Evolutionary conservation across 2,888 invertebrate genomes (phyloP), one percentile per base, ranked within the genome.

Genomic region (Elysia crispata): DNA sequence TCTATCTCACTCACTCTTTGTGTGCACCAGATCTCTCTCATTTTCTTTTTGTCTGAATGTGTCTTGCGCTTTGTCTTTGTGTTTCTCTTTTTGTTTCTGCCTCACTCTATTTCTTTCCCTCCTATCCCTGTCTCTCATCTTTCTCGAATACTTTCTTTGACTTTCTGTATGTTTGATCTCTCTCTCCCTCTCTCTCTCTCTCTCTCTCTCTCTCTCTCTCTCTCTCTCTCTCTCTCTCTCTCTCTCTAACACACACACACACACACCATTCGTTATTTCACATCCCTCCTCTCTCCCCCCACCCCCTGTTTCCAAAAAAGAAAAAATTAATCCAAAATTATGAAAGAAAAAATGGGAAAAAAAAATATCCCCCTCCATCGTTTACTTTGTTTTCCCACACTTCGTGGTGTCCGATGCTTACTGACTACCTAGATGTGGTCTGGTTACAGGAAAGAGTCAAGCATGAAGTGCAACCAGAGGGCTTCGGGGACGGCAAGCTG

Each of bases 321-420:
- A n/a, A n/a, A n/a, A n/a, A n/a, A n/a, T n/a, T n/a, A n/a, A n/a
- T n/a, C n/a, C n/a, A n/a, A n/a, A n/a, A n/a, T n/a, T n/a, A n/a
- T n/a, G n/a, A n/a, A n/a, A n/a, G n/a, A n/a, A n/a, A n/a, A n/a
- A n/a, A n/a, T n/a, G n/a, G n/a, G n/a, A n/a, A n/a, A n/a, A n/a
- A n/a, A n/a, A n/a, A n/a, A n/a, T n/a, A n/a, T 66, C 66, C 31
- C 75, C 30, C 75, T 62, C 75, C 28, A 31, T 57, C 75, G 30
- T 33, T 28, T 33, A 11, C 62, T 75, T 33, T 50, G 13, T 41
- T 41, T 41, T 41, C 41, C 41, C 41, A 11, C 5, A 41, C 41
- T n/a, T n/a, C n/a, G n/a, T n/a, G n/a, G n/a, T n/a, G n/a, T n/a
- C 41, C 41, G 11, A 11, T 3, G 41, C 41, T 41, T 41, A 41